Evolutionary conservation across 2,113 vertebrate genomes (phyloP).

Genomic region (Psittacula cyanocephala): DNA sequence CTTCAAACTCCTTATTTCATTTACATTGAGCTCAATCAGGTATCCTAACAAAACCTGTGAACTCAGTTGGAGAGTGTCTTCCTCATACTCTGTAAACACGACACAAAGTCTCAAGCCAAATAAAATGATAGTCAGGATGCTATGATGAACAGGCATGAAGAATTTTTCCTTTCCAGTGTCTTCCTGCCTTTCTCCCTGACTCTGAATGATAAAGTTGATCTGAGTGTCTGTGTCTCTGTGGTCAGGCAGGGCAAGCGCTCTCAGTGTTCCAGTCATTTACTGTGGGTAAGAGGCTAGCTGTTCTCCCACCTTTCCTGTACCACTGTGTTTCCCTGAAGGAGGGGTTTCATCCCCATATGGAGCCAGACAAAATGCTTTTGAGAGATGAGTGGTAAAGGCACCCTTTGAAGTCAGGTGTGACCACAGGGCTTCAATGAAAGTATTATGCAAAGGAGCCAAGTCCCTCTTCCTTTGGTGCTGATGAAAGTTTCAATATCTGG

Average conservation of each 20-base stretch:
- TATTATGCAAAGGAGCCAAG: background rate
- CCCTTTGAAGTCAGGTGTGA: background rate
- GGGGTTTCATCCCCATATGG: background rate
- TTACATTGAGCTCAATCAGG: background rate
- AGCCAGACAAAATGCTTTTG: background rate
- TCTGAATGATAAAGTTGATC: background rate
- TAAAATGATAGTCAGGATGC: background rate
- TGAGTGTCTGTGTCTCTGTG: background rate
- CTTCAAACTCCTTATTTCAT: background rate
- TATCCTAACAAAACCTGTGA: background rate
- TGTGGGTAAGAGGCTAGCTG: background rate
- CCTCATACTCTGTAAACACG: background rate
- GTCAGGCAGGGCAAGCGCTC: background rate
- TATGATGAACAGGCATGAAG: background rate
- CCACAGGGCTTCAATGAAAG: background rate
- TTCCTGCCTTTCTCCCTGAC: background rate
- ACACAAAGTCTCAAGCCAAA: background rate
- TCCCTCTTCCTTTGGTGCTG: background rate
- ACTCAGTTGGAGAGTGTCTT: background rate
- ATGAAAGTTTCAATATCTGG: background rate
- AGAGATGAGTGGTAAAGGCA: background rate
- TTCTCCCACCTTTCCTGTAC: background rate
- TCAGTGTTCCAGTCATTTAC: background rate
- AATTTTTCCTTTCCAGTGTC: background rate
- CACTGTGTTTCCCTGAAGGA: background rate